Conservation (phyloP, 2,888 invertebrate genomes). For the Cryptocheilus praepositus region DNA sequence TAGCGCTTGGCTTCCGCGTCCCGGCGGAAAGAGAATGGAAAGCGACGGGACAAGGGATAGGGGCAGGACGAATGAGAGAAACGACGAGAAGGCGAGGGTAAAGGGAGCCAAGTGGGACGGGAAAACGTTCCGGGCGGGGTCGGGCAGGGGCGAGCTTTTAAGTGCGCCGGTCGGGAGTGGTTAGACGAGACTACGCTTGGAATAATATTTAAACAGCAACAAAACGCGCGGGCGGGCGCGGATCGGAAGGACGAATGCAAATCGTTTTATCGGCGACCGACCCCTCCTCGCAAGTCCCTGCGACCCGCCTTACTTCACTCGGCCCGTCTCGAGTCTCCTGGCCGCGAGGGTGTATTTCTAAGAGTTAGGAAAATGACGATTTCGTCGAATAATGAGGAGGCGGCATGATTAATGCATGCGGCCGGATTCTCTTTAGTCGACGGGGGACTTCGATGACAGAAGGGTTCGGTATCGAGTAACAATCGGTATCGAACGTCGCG, state of each 20-base stretch:
- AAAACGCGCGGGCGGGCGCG: conserved; percentile 25
- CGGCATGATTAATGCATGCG: no score
- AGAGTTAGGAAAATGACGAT: conserved; percentile 3
- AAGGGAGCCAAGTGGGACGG: conserved; percentile 5
- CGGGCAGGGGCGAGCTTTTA: background rate
- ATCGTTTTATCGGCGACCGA: conserved; percentile 49
- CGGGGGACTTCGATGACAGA: no score
- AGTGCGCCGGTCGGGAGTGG: background rate
- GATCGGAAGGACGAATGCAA: conserved; percentile 44
- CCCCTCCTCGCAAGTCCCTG: conserved; percentile 1
- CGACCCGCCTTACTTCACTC: background rate
- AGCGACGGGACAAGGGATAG: background rate
- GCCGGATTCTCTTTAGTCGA: no score
- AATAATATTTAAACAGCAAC: conserved; percentile 58
- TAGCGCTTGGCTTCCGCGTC: no score
- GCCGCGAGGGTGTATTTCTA: background rate
- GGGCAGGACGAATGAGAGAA: conserved; percentile 2
- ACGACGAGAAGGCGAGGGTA: background rate
- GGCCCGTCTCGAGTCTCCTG: background rate
- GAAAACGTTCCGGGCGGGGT: background rate
- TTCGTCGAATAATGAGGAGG: background rate
- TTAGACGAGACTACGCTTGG: conserved; percentile 26
- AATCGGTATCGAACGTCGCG: no score
- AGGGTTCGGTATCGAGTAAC: no score
- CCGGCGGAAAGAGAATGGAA: background rate